These are phyloP conservation scores for Lasioglossum vierecki DNA, from an alignment of 2,888 invertebrate species.

Conservation along the genomic window DNA sequence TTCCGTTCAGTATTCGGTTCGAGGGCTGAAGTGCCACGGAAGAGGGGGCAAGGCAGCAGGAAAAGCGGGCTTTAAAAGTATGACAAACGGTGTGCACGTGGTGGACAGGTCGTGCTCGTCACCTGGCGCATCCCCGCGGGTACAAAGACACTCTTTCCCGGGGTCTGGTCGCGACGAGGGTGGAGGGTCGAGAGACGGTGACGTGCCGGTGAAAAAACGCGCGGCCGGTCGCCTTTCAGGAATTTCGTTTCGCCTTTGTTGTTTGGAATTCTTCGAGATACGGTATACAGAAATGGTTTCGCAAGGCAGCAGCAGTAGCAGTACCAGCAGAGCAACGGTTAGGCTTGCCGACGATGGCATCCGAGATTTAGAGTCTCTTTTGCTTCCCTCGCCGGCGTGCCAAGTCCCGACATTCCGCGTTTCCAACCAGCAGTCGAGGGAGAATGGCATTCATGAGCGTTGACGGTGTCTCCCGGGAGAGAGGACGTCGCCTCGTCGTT, in stretches of 20 bases:
- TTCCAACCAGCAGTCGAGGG: conserved; percentile 6
- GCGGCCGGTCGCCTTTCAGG: conserved; percentile 25
- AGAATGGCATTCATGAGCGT: conserved; percentile 9
- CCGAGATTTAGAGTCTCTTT: conserved; percentile 43
- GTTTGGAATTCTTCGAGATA: not conserved
- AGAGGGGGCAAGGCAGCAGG: not conserved
- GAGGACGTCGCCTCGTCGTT: not conserved
- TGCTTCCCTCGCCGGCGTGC: conserved; percentile 40
- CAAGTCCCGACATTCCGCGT: conserved; percentile 41
- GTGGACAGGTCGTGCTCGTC: not conserved
- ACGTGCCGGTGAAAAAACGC: conserved; percentile 46
- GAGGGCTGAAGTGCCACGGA: too few relatives aligned
- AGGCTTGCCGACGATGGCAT: conserved; percentile 35
- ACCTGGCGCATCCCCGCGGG: conserved; percentile 8
- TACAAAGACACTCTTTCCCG: not conserved
- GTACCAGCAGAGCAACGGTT: not conserved
- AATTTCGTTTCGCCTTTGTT: conserved; percentile 22
- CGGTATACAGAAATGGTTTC: conserved; percentile 13
- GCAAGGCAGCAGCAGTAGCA: not conserved
- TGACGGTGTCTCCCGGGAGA: not conserved
- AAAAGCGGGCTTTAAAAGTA: not conserved
- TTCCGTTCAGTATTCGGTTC: too few relatives aligned
- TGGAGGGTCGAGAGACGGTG: conserved; percentile 15
- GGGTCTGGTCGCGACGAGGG: not conserved
- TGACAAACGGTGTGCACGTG: not conserved